Conservation (phyloP, 2,888 invertebrate species). For the Meta bourneti region DNA sequence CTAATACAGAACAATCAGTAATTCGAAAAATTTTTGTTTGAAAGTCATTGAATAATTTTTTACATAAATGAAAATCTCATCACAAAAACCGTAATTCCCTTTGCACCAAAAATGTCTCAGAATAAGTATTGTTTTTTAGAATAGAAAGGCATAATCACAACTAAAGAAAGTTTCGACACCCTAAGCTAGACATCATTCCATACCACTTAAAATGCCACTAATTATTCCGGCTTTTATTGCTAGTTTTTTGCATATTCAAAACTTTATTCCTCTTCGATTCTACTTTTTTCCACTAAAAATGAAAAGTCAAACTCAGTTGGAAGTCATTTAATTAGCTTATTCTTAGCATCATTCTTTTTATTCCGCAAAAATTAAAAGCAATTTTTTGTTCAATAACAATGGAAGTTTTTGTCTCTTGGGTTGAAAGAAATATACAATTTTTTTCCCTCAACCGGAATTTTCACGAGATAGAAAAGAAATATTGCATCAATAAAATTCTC, state of each 20-base stretch:
- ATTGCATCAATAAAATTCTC: no score
- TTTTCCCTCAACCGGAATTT: not conserved
- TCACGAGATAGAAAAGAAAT: not conserved
- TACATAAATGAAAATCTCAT: no score
- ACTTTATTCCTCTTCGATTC: not conserved
- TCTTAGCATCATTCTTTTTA: not conserved
- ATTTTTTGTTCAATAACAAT: not conserved
- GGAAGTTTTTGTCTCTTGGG: not conserved
- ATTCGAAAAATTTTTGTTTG: no score
- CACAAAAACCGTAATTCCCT: no score
- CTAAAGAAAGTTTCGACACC: no score
- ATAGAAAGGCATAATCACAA: no score
- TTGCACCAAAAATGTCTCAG: no score
- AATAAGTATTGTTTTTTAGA: no score
- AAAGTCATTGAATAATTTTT: no score
- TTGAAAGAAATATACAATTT: not conserved
- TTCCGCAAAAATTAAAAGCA: not conserved
- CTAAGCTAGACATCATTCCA: not conserved
- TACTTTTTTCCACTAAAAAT: not conserved
- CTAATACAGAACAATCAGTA: no score
- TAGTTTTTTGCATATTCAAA: not conserved
- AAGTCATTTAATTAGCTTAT: not conserved
- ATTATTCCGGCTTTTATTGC: not conserved
- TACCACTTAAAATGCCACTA: not conserved
- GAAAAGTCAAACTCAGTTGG: not conserved